Evolutionary conservation across 2,888 invertebrate species (phyloP).

Genomic region (Ferrisia virgata): DNA sequence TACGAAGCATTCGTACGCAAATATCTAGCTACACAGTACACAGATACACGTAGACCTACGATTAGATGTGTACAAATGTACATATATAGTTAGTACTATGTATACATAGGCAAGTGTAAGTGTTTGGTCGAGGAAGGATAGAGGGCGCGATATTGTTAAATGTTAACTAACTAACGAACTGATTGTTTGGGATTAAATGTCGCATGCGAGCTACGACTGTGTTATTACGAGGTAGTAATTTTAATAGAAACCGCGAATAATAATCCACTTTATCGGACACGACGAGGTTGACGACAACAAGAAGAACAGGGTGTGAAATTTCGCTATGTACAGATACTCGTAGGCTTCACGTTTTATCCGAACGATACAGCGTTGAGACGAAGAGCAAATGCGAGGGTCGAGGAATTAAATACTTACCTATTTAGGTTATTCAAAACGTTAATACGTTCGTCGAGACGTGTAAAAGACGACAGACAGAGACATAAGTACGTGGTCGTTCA

Average conservation of each 20-base stretch:
- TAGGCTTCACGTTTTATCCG: too few relatives aligned
- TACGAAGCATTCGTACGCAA: too few relatives aligned
- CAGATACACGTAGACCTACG: too few relatives aligned
- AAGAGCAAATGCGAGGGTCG: neutral
- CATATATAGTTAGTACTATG: too few relatives aligned
- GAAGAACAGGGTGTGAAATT: neutral
- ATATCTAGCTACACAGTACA: too few relatives aligned
- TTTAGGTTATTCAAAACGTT: neutral
- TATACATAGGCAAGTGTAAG: too few relatives aligned
- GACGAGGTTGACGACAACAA: too few relatives aligned
- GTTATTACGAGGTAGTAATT: constrained; percentile 13
- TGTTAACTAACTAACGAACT: constrained; percentile 7
- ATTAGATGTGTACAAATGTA: too few relatives aligned
- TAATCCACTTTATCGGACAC: constrained; percentile 14
- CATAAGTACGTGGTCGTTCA: neutral
- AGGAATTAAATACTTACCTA: neutral
- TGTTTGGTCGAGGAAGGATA: too few relatives aligned
- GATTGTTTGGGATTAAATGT: constrained; percentile 26
- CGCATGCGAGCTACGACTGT: neutral
- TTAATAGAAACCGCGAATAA: constrained; percentile 30
- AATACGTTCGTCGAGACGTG: neutral
- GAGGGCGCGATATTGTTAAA: neutral
- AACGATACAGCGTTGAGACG: neutral
- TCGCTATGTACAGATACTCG: neutral
- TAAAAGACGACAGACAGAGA: neutral